These are phyloP conservation scores for Mantis religiosa DNA, from an alignment of 2,888 invertebrate genomes.

Conservation along the genomic window DNA sequence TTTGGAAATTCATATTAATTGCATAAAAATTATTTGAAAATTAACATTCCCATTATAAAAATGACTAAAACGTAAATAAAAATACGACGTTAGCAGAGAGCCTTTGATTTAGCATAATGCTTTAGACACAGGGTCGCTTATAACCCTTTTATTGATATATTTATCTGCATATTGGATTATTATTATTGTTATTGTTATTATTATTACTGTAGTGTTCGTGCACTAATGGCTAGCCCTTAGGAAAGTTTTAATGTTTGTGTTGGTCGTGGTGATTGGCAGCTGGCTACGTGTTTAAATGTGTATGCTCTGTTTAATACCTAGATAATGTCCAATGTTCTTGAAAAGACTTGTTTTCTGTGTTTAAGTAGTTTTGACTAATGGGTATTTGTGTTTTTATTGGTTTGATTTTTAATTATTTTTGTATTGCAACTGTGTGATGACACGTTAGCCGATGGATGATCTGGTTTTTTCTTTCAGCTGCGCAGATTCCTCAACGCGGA, in stretches of 20 bases:
- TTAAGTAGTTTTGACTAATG: constrained; percentile 4
- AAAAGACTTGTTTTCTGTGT: constrained; percentile 28
- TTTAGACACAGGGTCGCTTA: not conserved
- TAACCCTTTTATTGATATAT: not conserved
- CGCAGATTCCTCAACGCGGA: constrained; percentile 85
- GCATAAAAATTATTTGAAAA: not conserved
- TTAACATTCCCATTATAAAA: not conserved
- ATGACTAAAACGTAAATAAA: not conserved
- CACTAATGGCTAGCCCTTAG: not conserved
- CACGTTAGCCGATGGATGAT: constrained; percentile 31
- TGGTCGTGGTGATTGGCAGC: constrained; percentile 4
- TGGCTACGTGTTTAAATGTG: not conserved
- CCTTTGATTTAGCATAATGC: not conserved
- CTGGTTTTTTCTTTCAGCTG: constrained; percentile 69
- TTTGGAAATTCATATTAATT: not conserved
- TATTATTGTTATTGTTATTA: not conserved
- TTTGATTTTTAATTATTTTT: not conserved
- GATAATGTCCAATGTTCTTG: constrained; percentile 14
- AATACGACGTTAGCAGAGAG: not conserved
- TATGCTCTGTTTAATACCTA: not conserved
- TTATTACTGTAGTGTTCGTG: constrained; percentile 2
- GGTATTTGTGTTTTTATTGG: constrained; percentile 9
- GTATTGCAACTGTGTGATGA: constrained; percentile 19
- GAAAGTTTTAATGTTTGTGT: constrained; percentile 2
- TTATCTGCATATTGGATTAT: not conserved